These are phyloP conservation scores for Macroteleia sp. DNA, from an alignment of 2,888 invertebrate species.

Conservation along the genomic window DNA sequence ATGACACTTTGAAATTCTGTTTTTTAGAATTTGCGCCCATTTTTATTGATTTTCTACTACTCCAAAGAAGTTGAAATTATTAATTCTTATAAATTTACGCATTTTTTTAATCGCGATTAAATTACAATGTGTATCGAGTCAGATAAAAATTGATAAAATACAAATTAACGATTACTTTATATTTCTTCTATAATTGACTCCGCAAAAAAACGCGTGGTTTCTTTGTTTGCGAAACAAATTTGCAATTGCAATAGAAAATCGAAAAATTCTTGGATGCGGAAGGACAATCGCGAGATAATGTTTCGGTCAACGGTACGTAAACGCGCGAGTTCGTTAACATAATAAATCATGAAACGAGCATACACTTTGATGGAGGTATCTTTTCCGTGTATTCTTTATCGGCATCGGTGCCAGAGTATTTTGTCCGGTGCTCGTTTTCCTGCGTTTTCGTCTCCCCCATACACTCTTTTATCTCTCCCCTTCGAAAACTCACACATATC, in stretches of 20 bases:
- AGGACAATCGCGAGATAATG: conserved; percentile 19
- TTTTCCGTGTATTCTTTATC: conserved; percentile 78
- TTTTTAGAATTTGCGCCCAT: too few relatives aligned
- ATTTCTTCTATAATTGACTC: conserved; percentile 13
- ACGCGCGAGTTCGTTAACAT: conserved; percentile 40
- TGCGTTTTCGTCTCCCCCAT: conserved; percentile 59
- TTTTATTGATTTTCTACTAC: too few relatives aligned
- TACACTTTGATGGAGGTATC: conserved; percentile 74
- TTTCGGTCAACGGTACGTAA: conserved; percentile 24
- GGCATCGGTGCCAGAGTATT: conserved; percentile 78
- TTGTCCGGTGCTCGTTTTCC: conserved; percentile 73
- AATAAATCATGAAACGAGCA: conserved; percentile 64
- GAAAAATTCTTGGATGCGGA: conserved; percentile 5
- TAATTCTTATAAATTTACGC: too few relatives aligned
- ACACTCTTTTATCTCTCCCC: conserved; percentile 66
- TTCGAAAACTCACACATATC: conserved; percentile 68
- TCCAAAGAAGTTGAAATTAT: too few relatives aligned
- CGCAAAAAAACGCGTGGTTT: neutral
- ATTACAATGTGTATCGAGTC: conserved; percentile 28
- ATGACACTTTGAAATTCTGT: too few relatives aligned
- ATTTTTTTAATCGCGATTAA: conserved; percentile 39
- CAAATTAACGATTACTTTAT: conserved; percentile 24
- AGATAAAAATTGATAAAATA: conserved; percentile 29
- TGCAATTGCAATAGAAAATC: too few relatives aligned
- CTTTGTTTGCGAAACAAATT: conserved; percentile 9